Evolutionary conservation across 1,140 invertebrate genomes (phyloP), one percentile per base, ranked within the genome.

Genomic region (Leptinotarsa texana): DNA sequence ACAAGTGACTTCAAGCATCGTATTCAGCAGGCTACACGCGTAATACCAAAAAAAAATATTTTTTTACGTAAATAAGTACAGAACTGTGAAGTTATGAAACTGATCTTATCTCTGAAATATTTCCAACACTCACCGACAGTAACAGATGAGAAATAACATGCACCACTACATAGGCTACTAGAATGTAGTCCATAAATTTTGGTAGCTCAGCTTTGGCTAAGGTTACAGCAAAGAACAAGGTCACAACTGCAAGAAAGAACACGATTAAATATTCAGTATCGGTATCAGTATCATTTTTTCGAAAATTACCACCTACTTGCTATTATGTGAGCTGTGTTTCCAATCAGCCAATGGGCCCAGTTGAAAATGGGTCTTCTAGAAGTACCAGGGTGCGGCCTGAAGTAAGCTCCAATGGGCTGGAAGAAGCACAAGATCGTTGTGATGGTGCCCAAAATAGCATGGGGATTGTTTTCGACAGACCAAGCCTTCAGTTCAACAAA

Each of bases 291-390:
- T 33, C 33, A 18, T 72, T 63, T 62, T 22, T 63, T 3, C 8
- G 1, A 27, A 3, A 70, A 21, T 8, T 15, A 21, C 13, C 47
- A 90, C 92, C 90, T 89, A 97, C 96, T 94, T 82, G 91, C 95
- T 72, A 97, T 87, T 79, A 97, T 95, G 83, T 97, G 95, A 3
- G 96, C 96, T n/a, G 91, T 86, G 85, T 97, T 98, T 66, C 97
- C 97, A 77, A 95, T 90, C 62, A 95, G 87, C 95, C 96, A 98
- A 86, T 98, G 96, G 17, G 91, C 82, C 96, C 96, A 98, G 85
- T 99, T 99, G 87, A 98, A 98, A 71, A 97, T 87, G 0, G 93
- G 90, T 72, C 96, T 88, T 80, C 91, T 92, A 2, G 91, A 89
- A 63, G 93, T 92, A 67, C 92, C 93, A 1, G 96, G 95, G 83